Base-by-base conservation (phyloP, 2,113 vertebrate genomes). In the Pantherophis guttatus region DNA sequence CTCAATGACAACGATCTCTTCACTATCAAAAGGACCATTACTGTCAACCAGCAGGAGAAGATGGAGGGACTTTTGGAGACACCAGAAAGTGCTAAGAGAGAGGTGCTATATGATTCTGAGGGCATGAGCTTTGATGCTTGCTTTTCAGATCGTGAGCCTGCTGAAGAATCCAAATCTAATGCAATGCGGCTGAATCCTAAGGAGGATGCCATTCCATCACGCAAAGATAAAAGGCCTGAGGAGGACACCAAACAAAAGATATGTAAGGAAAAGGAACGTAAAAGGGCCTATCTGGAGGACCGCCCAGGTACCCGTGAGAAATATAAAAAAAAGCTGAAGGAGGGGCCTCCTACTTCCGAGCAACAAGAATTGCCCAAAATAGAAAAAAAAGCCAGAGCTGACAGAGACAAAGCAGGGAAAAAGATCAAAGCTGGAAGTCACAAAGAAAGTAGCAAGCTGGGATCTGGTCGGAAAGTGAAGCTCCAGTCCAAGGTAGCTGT, bases 11-110 rank as follows among this genome's bases (percentile, higher is more conserved):
- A 99, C 0, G 98, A 99, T 15, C 98, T 99, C 0, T 99, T 99
- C 19, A 98, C 99, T 92, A 99, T 99, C 94, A 99, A 99, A 90
- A 97, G 99, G n/a, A 99, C 99, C 91, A 99, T 99, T 95, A 99
- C 99, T 0, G 98, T 99, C 50, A 97, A 95, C 88, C 96, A 97
- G 44, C 95, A 96, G 0, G 97, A 97, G 39, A 97, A 97, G 92
- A 3, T 95, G 0, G 96, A 3, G 94, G 90, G 15, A 10, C 96
- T 15, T 26, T 26, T 81, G 91, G 95, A 53, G 23, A 98, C 97
- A 11, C 97, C 97, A 0, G 97, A 96, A 57, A 93, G 96, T 0
- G 95, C 98, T 17, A 98, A 97, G 23, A 98, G 98, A 0, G 97
- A 98, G 97, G 97, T 98, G 0, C 95, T 98, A 0, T 98, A 98